phyloP scores from a whole-genome alignment of 2,797 vertebrate genomes.

The Cynodonichthys magdalenae region DNA sequence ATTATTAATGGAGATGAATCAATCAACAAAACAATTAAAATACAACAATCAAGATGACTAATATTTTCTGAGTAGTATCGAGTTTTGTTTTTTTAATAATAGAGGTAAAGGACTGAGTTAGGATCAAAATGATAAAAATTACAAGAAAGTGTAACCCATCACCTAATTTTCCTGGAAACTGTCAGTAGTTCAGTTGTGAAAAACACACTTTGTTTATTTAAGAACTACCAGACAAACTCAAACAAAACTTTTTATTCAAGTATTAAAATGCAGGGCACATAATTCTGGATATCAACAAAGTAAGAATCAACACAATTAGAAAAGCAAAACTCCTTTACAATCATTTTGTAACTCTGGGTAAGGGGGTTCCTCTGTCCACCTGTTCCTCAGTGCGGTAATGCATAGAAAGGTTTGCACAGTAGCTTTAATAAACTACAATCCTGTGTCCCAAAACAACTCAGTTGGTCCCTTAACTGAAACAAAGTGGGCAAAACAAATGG shows the following conservation, averaged over 20 bases:
- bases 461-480: conserved; percentile 82
- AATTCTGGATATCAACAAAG: conserved; percentile 81
- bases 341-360: conserved; percentile 61
- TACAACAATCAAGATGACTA: too few species aligned
- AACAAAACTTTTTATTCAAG: conserved; percentile 87
- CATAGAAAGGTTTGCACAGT: conserved; percentile 86
- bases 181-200: not conserved
- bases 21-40: too few species aligned
- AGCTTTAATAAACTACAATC: conserved; percentile 78
- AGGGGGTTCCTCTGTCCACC: conserved; percentile 46
- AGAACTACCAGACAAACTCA: conserved; percentile 54
- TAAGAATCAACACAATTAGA: conserved; percentile 84
- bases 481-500: conserved; percentile 16
- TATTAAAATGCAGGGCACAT: conserved; percentile 88
- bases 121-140: too few species aligned
- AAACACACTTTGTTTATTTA: conserved; percentile 36
- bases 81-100: too few species aligned
- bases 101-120: too few species aligned
- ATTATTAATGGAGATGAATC: too few species aligned
- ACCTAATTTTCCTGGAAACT: too few species aligned
- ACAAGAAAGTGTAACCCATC: too few species aligned
- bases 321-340: conserved; percentile 81
- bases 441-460: conserved; percentile 71
- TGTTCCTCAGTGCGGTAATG: conserved; percentile 69
- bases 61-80: too few species aligned